Evolutionary conservation across 2,888 invertebrate species (phyloP), one percentile per base, ranked within the genome.

Genomic region (Agriopis leucophaearia): DNA sequence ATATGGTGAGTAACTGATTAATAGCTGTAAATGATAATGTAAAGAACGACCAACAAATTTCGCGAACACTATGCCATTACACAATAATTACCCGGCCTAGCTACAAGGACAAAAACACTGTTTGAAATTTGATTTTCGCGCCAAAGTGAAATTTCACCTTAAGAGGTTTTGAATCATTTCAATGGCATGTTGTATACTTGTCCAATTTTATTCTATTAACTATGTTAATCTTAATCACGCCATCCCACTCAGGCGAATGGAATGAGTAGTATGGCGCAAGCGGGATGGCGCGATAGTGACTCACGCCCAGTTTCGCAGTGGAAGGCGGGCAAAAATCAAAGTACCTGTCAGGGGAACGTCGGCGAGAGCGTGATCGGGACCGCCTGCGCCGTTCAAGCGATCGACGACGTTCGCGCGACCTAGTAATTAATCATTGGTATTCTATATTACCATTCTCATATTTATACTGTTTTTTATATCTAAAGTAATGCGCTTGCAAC

Each of bases 361-460:
- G 87, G 78, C 92, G 89, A 81, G 93, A 90, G 79, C 91, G 90
- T 72, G 93, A 91, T 72, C 90, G 90, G 48, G 95, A 88, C 66
- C 94, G 87, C 75, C 92, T 87, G 76, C 94, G 91, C 77, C 91
- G 88, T 80, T 94, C 94, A 78, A 94, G 84, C 76, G 94, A 94
- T 78, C 94, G 91, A 76, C 94, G 91, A 83, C 94, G 91, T 84
- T 94, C 94, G 67, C 94, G 90, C 71, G 94, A 94, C 85, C 94
- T 94, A 68, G 61, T 67, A 27, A 59, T 55, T 60, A 62, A 74
- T 42, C 67, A 74, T 67, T 61, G n/a, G 47, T 35, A 61, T 50
- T 66, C 50, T 58, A 12, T 40, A 61, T 66, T 51, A 62, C 57
- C 60, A 57, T 40, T 54, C 35, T 66, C 59, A 62, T 38, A 45